Percentiles rank a stretch among this genome's conserved stretches.
Evolutionary conservation across 2,888 invertebrate species (phyloP).

Genomic region (Dolomedes plantarius): DNA sequence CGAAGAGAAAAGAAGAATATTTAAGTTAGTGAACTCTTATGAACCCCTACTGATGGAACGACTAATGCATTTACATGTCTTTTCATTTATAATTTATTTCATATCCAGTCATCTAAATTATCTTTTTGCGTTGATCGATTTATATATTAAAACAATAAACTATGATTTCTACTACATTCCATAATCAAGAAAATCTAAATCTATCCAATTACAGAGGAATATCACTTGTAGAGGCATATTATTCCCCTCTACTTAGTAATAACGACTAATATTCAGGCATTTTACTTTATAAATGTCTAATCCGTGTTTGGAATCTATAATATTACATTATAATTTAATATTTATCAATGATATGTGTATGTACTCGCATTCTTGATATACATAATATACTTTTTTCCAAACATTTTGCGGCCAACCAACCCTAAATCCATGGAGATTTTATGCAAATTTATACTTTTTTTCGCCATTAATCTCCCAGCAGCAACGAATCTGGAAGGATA

Average conservation of each 20-base stretch:
- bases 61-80: no score
- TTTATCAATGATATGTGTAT: background rate
- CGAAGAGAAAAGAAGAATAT: no score
- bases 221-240: background rate
- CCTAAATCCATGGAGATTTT: conserved; percentile 48
- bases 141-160: background rate
- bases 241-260: background rate
- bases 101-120: no score
- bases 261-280: no score
- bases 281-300: background rate
- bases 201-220: background rate
- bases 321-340: conserved; percentile 23
- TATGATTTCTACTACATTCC: background rate
- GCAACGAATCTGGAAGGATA: conserved; percentile 23
- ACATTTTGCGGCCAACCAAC: conserved; percentile 36
- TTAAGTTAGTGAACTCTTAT: no score
- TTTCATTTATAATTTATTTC: no score
- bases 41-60: no score
- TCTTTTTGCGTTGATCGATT: no score
- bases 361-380: background rate
- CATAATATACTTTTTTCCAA: no score
- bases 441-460: conserved; percentile 61
- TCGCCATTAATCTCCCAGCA: conserved; percentile 37
- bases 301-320: conserved; percentile 27
- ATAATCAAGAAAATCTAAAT: background rate